phyloP scores from a whole-genome alignment of 1,140 invertebrate species.

The Hypsibius dujardini region DNA sequence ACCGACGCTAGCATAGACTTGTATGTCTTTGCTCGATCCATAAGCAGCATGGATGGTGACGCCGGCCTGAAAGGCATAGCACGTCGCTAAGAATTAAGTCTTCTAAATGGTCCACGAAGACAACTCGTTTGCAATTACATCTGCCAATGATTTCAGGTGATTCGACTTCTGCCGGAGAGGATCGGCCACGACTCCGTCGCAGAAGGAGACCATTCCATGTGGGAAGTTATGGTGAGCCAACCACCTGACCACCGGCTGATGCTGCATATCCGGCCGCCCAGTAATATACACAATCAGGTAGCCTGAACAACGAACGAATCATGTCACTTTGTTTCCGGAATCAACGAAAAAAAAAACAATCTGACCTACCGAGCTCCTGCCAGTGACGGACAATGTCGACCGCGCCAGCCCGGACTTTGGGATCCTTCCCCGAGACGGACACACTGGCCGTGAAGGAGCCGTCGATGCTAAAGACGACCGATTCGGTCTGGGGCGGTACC shows the following conservation, averaged over 20 bases:
- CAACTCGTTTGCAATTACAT: too few relatives aligned
- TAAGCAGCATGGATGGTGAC: slow-evolving; percentile 76
- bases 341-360: slow-evolving; percentile 17
- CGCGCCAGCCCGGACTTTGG: slow-evolving; percentile 86
- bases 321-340: slow-evolving; percentile 19
- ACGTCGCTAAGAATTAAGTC: too few relatives aligned
- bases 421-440: slow-evolving; percentile 89
- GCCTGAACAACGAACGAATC: slow-evolving; percentile 40
- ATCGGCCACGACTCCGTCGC: too few relatives aligned
- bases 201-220: too few relatives aligned
- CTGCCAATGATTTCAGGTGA: too few relatives aligned
- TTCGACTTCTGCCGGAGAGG: too few relatives aligned
- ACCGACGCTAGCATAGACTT: slow-evolving; percentile 72
- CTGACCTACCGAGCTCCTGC: slow-evolving; percentile 19
- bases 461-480: slow-evolving; percentile 95
- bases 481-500: slow-evolving; percentile 83
- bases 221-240: too few relatives aligned
- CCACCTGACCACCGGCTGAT: too few relatives aligned
- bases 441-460: slow-evolving; percentile 96
- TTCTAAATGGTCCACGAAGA: too few relatives aligned
- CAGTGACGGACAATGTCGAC: slow-evolving; percentile 64
- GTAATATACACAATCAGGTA: slow-evolving; percentile 96
- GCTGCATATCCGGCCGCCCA: slow-evolving; percentile 85
- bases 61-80: slow-evolving; percentile 48
- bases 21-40: slow-evolving; percentile 87